These are phyloP conservation scores for Silurus meridionalis DNA, from an alignment of 2,113 vertebrate species.

Conservation along the genomic window DNA sequence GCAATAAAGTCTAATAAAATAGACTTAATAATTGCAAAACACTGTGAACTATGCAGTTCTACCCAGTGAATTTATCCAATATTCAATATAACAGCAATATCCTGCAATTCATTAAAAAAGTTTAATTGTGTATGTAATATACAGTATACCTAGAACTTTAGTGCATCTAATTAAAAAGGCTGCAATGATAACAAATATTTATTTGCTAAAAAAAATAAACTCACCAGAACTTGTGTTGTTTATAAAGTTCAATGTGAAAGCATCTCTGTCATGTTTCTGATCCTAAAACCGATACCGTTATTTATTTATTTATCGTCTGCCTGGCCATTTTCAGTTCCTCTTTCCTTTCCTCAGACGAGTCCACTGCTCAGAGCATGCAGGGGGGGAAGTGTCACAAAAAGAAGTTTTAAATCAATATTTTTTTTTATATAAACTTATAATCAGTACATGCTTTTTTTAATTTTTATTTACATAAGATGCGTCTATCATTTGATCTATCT, in stretches of 20 bases:
- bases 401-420: too few relatives aligned
- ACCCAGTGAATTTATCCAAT: not conserved
- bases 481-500: not conserved
- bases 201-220: not conserved
- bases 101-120: not conserved
- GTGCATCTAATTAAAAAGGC: not conserved
- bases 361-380: not conserved
- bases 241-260: not conserved
- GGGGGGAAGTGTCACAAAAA: not conserved
- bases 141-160: not conserved
- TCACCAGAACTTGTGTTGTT: not conserved
- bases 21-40: not conserved
- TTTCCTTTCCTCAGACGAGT: constrained; percentile 32
- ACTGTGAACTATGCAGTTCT: not conserved
- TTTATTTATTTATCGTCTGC: not conserved
- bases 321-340: constrained; percentile 20
- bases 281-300: not conserved
- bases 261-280: not conserved
- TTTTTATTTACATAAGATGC: not conserved
- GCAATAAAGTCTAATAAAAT: not conserved
- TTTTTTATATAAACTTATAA: not conserved
- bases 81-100: not conserved
- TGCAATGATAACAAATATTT: not conserved
- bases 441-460: accelerated
- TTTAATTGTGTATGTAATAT: not conserved